Evolutionary conservation across 2,797 vertebrate genomes (phyloP).

Genomic region (Sebastes diploproa): DNA sequence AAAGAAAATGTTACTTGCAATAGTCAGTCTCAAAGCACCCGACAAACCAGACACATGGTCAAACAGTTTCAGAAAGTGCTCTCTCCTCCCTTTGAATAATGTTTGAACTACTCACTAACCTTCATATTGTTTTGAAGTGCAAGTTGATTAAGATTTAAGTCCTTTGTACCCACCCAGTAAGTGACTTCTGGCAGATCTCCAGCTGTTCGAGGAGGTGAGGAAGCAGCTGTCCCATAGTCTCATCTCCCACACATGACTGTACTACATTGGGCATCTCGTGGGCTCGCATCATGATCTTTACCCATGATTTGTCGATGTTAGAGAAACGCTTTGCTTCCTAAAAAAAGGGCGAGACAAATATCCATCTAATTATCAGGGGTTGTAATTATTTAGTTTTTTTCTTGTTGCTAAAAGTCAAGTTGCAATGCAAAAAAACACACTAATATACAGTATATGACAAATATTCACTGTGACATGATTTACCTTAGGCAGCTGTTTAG

Average conservation of each 20-base stretch:
- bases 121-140: neutral
- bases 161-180: constrained; percentile 87
- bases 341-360: neutral
- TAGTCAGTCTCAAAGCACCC: neutral
- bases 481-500: constrained; percentile 98
- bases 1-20: neutral
- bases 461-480: neutral
- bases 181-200: constrained; percentile 97
- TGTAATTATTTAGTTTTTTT: neutral
- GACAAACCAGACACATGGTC: neutral
- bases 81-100: neutral
- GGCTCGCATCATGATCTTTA: constrained; percentile 95
- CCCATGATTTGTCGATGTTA: constrained; percentile 98
- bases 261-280: constrained; percentile 92
- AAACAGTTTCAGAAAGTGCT: neutral
- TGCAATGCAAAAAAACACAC: neutral
- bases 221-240: constrained; percentile 93
- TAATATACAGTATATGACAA: neutral
- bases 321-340: constrained; percentile 97
- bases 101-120: neutral
- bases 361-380: neutral
- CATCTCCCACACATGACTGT: constrained; percentile 94
- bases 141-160: neutral
- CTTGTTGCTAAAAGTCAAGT: neutral
- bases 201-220: constrained; percentile 95